Evolutionary conservation across 2,888 invertebrate species (phyloP).

Genomic region (Agriotes lineatus): DNA sequence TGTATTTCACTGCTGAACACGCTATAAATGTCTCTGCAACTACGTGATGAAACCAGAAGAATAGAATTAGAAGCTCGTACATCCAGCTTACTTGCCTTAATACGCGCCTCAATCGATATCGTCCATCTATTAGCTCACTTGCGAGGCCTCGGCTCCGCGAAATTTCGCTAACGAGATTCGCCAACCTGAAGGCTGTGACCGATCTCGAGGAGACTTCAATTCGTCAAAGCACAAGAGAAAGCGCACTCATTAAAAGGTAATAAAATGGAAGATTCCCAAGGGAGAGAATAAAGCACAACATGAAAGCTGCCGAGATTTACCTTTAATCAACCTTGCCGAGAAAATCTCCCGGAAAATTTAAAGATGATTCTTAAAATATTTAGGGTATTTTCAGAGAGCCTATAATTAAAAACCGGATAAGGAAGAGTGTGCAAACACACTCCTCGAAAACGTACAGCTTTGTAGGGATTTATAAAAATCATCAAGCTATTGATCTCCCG

Average conservation of each 20-base stretch:
- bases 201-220: constrained; percentile 16
- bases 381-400: constrained; percentile 12
- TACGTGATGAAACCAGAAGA: constrained; percentile 48
- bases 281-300: constrained; percentile 45
- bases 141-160: neutral
- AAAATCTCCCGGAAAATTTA: constrained; percentile 30
- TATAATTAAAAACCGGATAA: constrained; percentile 25
- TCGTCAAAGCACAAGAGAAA: constrained; percentile 17
- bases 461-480: neutral
- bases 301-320: constrained; percentile 47
- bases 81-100: constrained; percentile 1
- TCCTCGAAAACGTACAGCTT: neutral
- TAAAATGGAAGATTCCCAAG: constrained; percentile 46
- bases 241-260: constrained; percentile 47
- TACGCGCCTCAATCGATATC: neutral
- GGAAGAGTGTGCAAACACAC: neutral
- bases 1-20: constrained; percentile 50
- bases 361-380: constrained; percentile 34
- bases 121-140: neutral
- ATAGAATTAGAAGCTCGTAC: constrained; percentile 44
- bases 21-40: constrained; percentile 50
- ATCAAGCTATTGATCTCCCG: neutral
- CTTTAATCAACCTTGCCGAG: constrained; percentile 44
- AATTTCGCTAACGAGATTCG: neutral
- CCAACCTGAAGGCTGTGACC: neutral